These are phyloP conservation scores for Anser cygnoides DNA, from an alignment of 2,113 vertebrate species.

Conservation along the genomic window DNA sequence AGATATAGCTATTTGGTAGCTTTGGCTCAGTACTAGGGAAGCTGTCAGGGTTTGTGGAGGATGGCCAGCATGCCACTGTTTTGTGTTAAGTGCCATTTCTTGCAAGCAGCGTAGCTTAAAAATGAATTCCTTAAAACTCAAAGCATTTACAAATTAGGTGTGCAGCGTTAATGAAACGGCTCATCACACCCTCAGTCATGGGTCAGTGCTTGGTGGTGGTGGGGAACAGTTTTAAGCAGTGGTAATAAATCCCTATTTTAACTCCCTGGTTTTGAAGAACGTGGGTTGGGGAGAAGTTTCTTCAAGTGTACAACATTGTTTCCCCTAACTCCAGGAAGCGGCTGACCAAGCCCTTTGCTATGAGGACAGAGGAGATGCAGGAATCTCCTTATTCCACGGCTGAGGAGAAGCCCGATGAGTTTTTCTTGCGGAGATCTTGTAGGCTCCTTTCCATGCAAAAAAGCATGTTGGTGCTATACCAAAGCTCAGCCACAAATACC, in stretches of 20 bases:
- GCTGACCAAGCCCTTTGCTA: background rate
- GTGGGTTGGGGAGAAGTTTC: background rate
- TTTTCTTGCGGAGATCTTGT: background rate
- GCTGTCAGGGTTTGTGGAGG: background rate
- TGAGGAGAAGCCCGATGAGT: fast-evolving
- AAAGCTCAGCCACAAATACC: background rate
- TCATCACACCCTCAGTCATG: fast-evolving
- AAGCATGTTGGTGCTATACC: background rate
- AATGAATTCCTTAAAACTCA: background rate
- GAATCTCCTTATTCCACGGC: background rate
- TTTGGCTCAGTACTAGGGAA: background rate
- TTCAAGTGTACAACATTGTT: background rate
- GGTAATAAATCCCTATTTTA: background rate
- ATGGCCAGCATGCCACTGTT: background rate
- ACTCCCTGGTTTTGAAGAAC: background rate
- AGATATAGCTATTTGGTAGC: background rate
- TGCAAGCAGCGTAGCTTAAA: background rate
- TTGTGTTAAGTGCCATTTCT: background rate
- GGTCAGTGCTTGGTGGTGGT: no score
- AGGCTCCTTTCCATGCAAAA: background rate
- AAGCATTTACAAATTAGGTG: background rate
- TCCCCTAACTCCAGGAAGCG: background rate
- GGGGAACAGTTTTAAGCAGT: background rate
- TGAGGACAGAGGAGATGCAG: background rate
- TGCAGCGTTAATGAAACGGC: background rate